Conservation (phyloP, 1,140 invertebrate species). For the Ganaspis sp. region DNA sequence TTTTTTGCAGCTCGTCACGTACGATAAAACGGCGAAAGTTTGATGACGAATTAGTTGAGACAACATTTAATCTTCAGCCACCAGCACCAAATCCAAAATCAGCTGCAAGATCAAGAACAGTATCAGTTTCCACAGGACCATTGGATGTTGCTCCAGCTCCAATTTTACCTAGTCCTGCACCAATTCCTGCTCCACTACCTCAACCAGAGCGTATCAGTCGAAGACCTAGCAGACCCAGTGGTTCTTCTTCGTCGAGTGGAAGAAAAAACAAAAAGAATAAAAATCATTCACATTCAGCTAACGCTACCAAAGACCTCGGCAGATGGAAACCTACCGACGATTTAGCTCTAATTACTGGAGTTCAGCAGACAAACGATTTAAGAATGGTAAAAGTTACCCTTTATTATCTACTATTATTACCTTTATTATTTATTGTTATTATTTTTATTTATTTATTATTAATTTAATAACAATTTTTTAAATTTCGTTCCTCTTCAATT, state of each 20-base stretch:
- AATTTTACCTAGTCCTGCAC: conserved; percentile 69
- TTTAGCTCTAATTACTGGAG: conserved; percentile 92
- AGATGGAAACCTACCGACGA: conserved; percentile 99
- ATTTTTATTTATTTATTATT: too few relatives aligned
- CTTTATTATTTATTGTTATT: too few relatives aligned
- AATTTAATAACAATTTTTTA: too few relatives aligned
- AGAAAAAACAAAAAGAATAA: conserved; percentile 73
- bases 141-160: conserved; percentile 72
- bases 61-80: conserved; percentile 83
- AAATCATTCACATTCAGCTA: conserved; percentile 72
- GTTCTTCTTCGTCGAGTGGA: conserved; percentile 66
- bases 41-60: conserved; percentile 96
- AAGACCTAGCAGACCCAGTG: conserved; percentile 64
- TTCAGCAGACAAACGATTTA: conserved; percentile 87
- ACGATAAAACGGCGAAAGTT: conserved; percentile 97
- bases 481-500: too few relatives aligned
- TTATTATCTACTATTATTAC: too few relatives aligned
- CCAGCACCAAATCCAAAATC: conserved; percentile 80
- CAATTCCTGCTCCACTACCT: conserved; percentile 62
- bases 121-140: conserved; percentile 72
- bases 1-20: conserved; percentile 85
- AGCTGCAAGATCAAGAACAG: conserved; percentile 76
- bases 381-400: conserved; percentile 72
- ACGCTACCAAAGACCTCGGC: conserved; percentile 89
- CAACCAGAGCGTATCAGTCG: conserved; percentile 68